Base-by-base conservation (phyloP, 2,888 invertebrate genomes). In the Hirtodrosophila histrioides region DNA sequence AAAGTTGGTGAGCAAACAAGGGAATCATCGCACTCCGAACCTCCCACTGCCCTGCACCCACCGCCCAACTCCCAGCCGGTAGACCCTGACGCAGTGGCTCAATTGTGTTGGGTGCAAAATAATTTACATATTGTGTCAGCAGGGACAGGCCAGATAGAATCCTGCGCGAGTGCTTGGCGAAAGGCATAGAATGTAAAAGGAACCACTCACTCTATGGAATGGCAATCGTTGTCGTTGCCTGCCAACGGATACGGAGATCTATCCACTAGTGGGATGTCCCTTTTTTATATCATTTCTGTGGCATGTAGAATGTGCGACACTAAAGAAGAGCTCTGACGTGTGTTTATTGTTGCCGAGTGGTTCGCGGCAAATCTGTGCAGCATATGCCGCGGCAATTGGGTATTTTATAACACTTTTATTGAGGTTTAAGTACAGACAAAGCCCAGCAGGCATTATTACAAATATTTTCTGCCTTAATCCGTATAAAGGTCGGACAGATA, bases 81-180 rank as follows among this genome's bases (percentile, higher is more conserved):
- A 31, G 31, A 35, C 36, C n/a, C 24, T 11, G 17, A 24, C 24
- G 29, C 43, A 43, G 27, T 31, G 41, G 39, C 49, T 45, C 65
- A 64, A 66, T 66, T 69, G 71, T 71, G 65, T 46, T 73, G 57
- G 61, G 54, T 67, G 69, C 60, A 75, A 75, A 75, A 76, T 76
- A 76, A 83, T 87, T 83, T 87, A 78, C 86, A 87, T 83, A 81
- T 84, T 77, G 49, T 62, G 51, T 40, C 57, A 71, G 60, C 29
- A 36, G 49, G 39, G 41, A 36, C 8, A 17, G 24, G 35, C 41
- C 35, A 69, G 41, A 58, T 27, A 17, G 10, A 29, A 48, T 39
- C 46, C 23, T 51, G 56, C n/a, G 36, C 43, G 29, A 65, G 24
- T 29, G 49, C 36, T 35, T 55, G 45, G 35, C 11, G 27, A 48